These are phyloP conservation scores for Eptatretus burgeri DNA, from an alignment of 2,113 vertebrate species.

Conservation along the genomic window DNA sequence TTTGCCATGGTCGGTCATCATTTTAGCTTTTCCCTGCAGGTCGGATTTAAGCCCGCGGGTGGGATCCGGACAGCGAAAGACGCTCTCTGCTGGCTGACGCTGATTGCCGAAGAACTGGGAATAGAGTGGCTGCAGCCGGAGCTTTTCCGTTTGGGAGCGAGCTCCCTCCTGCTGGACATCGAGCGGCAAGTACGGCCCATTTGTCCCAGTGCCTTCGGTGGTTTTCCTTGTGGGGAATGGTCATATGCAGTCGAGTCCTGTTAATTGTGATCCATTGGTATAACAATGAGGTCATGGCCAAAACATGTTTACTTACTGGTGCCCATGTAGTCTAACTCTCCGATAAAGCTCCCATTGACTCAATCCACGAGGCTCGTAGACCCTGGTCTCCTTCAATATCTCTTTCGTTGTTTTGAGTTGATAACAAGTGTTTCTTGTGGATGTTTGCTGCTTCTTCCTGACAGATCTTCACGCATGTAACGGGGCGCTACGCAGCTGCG, in stretches of 20 bases:
- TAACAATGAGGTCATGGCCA: too few relatives aligned
- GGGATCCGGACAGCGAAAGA: constrained; percentile 64
- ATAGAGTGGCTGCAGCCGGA: constrained; percentile 42
- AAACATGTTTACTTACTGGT: too few relatives aligned
- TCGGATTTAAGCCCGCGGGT: constrained; percentile 71
- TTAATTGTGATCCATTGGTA: too few relatives aligned
- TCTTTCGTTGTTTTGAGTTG: too few relatives aligned
- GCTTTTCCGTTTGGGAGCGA: constrained; percentile 71
- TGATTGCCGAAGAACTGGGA: constrained; percentile 67
- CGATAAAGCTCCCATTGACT: too few relatives aligned
- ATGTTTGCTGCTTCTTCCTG: constrained; percentile 4
- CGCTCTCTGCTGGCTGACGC: constrained; percentile 44
- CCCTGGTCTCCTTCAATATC: too few relatives aligned
- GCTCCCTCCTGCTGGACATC: constrained; percentile 53
- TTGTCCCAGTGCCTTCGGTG: neutral
- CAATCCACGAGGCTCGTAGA: too few relatives aligned
- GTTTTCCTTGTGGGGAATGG: neutral
- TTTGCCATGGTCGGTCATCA: too few relatives aligned
- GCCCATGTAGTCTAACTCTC: too few relatives aligned
- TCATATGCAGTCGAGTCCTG: too few relatives aligned
- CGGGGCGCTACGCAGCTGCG: constrained; percentile 37
- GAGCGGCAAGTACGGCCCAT: constrained; percentile 44
- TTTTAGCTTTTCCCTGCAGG: constrained; percentile 13
- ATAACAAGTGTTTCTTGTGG: too few relatives aligned
- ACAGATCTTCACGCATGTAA: constrained; percentile 75